Conservation (phyloP, 92 coral and sea anemone genomes). For the Actinostola sp. region DNA sequence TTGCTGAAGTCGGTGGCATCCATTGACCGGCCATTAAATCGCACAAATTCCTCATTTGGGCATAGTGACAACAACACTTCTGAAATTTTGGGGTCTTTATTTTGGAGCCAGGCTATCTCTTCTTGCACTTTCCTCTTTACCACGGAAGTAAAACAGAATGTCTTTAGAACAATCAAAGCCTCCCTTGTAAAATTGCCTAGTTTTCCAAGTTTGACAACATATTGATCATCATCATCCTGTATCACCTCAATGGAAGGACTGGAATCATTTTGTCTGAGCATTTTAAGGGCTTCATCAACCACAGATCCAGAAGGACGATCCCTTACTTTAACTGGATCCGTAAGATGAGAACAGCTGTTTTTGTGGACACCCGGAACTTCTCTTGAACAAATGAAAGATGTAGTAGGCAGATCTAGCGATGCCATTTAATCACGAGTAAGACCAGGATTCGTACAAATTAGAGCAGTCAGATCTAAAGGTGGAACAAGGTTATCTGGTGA, state of each 20-base stretch:
- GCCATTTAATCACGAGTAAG: conserved; percentile 12
- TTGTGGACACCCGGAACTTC: background rate
- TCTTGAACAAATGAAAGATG: background rate
- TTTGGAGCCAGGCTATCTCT: conserved; percentile 14
- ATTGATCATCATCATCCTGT: too few relatives aligned
- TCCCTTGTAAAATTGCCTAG: conserved; percentile 1
- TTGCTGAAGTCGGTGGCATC: conserved; percentile 4
- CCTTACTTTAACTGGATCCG: background rate
- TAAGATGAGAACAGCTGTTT: too few relatives aligned
- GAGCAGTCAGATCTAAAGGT: too few relatives aligned
- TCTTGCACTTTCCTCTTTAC: conserved; percentile 7
- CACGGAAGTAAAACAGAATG: conserved; percentile 6
- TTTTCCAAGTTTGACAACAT: conserved; percentile 10
- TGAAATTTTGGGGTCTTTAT: background rate
- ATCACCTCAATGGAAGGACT: too few relatives aligned
- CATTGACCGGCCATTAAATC: background rate
- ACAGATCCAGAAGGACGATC: conserved; percentile 11
- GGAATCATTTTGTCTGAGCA: background rate
- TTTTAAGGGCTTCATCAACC: conserved; percentile 16
- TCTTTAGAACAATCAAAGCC: background rate
- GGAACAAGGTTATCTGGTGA: too few relatives aligned
- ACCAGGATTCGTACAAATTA: conserved; percentile 14
- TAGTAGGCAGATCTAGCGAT: conserved; percentile 6
- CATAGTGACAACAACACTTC: conserved; percentile 1
- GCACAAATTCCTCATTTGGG: conserved; percentile 12